Evolutionary conservation across 2,113 vertebrate genomes (phyloP), one percentile per base, ranked within the genome.

Genomic region (Acanthochromis polyacanthus): DNA sequence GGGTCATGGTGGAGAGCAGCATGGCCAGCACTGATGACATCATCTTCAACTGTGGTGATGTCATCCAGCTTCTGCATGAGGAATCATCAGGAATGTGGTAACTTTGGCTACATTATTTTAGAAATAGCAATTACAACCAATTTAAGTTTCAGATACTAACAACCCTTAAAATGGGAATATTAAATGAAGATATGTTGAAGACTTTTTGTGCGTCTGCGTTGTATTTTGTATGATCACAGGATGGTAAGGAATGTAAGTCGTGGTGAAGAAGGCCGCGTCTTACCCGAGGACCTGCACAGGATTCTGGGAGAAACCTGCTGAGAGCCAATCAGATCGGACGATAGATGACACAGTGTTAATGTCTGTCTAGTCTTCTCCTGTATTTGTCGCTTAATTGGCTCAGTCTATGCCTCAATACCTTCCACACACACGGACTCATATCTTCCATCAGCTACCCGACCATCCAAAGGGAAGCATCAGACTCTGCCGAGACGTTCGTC

Each of bases 181-280:
- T 38, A 3, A 12, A 11, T 62, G 10, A 10, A 7, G 14, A 19
- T 14, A 4, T 61, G 7, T 36, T 36, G 10, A 36, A 9, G 32
- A 36, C 32, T 9, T 7, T 36, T 36, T 8, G 32, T 36, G 32
- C 32, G 3, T 36, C 1, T 63, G 20, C 52, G 10, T 46, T 51
- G 17, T 62, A 23, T 48, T 65, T 22, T 59, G 32, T 85, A 4
- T 70, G 3, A 45, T 55, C 64, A 30, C 87, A 98, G 96, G 95
- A 90, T 95, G 89, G 95, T 98, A 87, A 96, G 93, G 92, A 98
- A 98, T 85, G 83, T 97, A 80, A 98, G 95, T 84, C 95, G 95
- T 72, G 95, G 93, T 45, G 96, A 96, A 91, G 95, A 98, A 92
- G 95, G 95, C 10, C 95, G 94, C 68, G 93, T 97, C 75, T 92